phyloP scores from a whole-genome alignment of 2,888 invertebrate species.

The Phasia obesa region DNA sequence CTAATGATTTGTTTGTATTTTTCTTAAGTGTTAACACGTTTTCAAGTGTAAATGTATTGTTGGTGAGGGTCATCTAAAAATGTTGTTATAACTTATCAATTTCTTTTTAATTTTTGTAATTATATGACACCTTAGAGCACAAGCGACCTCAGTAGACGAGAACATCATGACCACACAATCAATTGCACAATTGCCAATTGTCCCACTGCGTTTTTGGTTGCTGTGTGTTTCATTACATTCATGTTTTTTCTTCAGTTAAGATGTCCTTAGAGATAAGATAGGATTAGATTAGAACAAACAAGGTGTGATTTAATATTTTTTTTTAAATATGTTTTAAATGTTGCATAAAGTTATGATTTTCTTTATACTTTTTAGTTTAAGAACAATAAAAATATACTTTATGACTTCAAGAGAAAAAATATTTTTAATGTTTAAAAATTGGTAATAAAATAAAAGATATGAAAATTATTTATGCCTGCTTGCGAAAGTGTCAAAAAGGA shows the following conservation, averaged over 20 bases:
- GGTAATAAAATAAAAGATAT: constrained; percentile 16
- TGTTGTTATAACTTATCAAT: constrained; percentile 31
- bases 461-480: constrained; percentile 50
- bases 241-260: constrained; percentile 8
- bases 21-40: constrained; percentile 51
- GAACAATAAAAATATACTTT: constrained; percentile 32
- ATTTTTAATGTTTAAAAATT: neutral
- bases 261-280: constrained; percentile 57
- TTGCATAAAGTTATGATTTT: constrained; percentile 64
- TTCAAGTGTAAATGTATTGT: neutral
- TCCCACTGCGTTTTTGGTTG: constrained; percentile 33
- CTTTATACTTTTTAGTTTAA: constrained; percentile 15
- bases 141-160: constrained; percentile 22
- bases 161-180: constrained; percentile 52
- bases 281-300: too few species aligned
- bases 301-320: constrained; percentile 62
- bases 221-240: constrained; percentile 15
- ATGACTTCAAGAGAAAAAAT: constrained; percentile 27
- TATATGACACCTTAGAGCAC: constrained; percentile 64
- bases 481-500: neutral
- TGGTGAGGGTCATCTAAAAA: constrained; percentile 28
- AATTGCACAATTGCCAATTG: constrained; percentile 7
- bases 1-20: neutral
- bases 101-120: constrained; percentile 23
- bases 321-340: constrained; percentile 50